Base-by-base conservation (phyloP, 2,888 invertebrate species). In the Agonopterix subpropinquella region DNA sequence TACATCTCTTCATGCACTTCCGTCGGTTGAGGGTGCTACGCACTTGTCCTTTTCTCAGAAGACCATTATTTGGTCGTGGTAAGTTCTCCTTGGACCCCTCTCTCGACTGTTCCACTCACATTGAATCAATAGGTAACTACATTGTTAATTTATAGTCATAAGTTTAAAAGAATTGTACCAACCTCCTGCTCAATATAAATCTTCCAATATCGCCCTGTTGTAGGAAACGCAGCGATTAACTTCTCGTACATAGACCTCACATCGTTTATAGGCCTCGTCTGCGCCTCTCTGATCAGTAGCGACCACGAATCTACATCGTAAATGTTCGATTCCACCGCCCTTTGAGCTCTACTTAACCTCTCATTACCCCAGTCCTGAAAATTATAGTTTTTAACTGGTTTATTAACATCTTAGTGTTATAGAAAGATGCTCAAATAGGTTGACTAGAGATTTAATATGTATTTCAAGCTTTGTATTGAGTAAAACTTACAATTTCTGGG, bases 291-390 rank as follows among this genome's bases (percentile, higher is more conserved):
- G 45, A 99, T 92, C 49, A 99, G 91, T 18, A 99, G 91, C 48
- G 98, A 98, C 99, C 99, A 99, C 35, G 98, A 97, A 79, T 99
- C 99, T 36, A 98, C 92, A 79, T 99, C 99, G 71, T 97, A 98
- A 0, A 94, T 92, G 58, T 96, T 96, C 42, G 94, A 92, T 72
- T 97, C 95, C 0, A 98, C 93, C 2, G 95, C 93, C 58, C 95
- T 92, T 68, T 96, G 96, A 4, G 96, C 96, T 36, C 95, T 89
- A 58, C 92, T 92, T 41, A 96, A 79, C 53, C 96, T 92, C 66
- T 96, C 96, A 75, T 95, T 95, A 8, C 95, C 95, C 96, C 96
- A 96, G 77, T 96, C 95, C 96, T 96, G 65, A 7, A 75, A 64
- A 41, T 42, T 46, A 28, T 7, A 5, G 28, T 28, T 5, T 28